phyloP scores from a whole-genome alignment of 1,140 invertebrate genomes.

The Penaeus vannamei region DNA sequence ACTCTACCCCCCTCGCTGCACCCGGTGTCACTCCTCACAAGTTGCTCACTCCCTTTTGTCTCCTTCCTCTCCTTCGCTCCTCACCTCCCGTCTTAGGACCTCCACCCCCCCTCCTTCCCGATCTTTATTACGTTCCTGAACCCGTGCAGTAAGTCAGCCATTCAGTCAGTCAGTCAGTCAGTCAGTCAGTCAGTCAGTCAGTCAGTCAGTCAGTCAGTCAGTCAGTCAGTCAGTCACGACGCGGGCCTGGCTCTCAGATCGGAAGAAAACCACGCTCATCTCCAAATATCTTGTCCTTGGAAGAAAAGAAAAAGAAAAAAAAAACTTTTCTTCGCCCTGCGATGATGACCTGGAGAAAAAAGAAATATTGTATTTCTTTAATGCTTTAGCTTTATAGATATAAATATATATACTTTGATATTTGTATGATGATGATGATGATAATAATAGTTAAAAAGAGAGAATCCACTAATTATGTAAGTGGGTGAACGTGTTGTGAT shows the following conservation, averaged over 20 bases:
- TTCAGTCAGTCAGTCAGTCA: too few relatives aligned
- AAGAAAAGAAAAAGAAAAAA: too few relatives aligned
- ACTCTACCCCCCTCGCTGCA: not conserved
- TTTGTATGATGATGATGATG: constrained; percentile 20
- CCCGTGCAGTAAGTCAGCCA: too few relatives aligned
- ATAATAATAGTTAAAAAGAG: too few relatives aligned
- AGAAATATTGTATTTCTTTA: constrained; percentile 45
- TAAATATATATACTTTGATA: constrained; percentile 55
- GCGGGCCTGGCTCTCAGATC: too few relatives aligned
- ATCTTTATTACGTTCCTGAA: not conserved
- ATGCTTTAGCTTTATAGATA: constrained; percentile 60
- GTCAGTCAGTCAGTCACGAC: too few relatives aligned
- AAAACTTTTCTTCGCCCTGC: not conserved
- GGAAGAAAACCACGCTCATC: too few relatives aligned
- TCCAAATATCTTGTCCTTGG: too few relatives aligned
- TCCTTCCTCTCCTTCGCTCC: not conserved
- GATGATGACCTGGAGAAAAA: constrained; percentile 27
- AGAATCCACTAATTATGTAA: not conserved
- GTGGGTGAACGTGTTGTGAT: constrained; percentile 44
- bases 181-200: too few relatives aligned
- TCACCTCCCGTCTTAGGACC: not conserved
- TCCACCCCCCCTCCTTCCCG: not conserved
- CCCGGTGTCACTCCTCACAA: not conserved
- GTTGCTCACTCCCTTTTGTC: not conserved
- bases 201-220: too few relatives aligned